Base-by-base conservation (phyloP, 2,113 vertebrate genomes). In the Xerus inauris region DNA sequence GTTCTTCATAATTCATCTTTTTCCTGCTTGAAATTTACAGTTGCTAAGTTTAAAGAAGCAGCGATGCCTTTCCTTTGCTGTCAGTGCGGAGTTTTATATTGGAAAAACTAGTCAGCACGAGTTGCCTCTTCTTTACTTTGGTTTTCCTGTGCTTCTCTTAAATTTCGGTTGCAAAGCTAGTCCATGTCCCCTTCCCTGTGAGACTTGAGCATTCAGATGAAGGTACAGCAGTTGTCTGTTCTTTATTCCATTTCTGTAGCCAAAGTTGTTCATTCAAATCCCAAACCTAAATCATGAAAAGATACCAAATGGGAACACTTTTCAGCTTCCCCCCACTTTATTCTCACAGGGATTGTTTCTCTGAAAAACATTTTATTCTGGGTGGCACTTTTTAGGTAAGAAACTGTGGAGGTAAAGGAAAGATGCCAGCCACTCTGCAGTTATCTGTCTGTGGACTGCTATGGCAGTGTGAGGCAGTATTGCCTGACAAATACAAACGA, bases 261-360 rank as follows among this genome's bases (percentile, higher is more conserved):
- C 91, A 97, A 91, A 97, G 95, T 65, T 93, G 65, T 91, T 92
- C 5, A 69, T 94, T 97, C 73, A 95, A 95, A 91, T 90, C 73
- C 94, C 76, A 94, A 95, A 80, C 57, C 54, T 87, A 79, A 82
- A 65, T 82, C 72, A 49, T 76, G 57, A 85, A 92, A 87, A 87
- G 85, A 88, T 88, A 85, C 73, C 88, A 96, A 96, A 95, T 83
- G 87, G 59, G 67, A 94, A 82, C 64, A 76, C 72, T 26, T 83
- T 73, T 59, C 65, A 87, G 82, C 88, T 96, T 81, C 59, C 64
- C 54, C 80, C 42, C 49, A 17, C 82, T 88, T 87, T 65, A 85
- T 26, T 81, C 47, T 96, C 69, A 77, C 12, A 82, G 14, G 45
- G 47, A 79, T 19, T 84, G 3, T 93, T 94, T 97, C 91, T 84